Evolutionary conservation across 1,140 invertebrate genomes (phyloP).

Genomic region (Charaxes varanes): DNA sequence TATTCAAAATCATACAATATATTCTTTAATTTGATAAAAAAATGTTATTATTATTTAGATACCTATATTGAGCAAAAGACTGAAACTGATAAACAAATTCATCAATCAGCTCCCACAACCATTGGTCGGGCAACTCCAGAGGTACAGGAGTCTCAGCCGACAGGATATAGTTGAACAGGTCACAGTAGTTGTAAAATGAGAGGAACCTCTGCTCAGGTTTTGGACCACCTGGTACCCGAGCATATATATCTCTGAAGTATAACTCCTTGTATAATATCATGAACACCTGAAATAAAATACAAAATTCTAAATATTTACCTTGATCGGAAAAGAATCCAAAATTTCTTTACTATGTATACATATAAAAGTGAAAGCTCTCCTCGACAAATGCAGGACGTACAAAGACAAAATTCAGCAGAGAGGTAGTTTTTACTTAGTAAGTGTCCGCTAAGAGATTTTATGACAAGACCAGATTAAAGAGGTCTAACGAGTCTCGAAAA

Average conservation of each 20-base stretch:
- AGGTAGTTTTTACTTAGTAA: too few species aligned
- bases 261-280: slow-evolving; percentile 98
- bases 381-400: too few species aligned
- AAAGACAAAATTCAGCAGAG: too few species aligned
- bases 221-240: slow-evolving; percentile 88
- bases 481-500: too few species aligned
- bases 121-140: slow-evolving; percentile 97
- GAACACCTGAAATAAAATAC: slow-evolving; percentile 78
- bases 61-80: slow-evolving; percentile 94
- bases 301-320: too few species aligned
- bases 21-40: not conserved
- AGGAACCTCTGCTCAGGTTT: slow-evolving; percentile 93
- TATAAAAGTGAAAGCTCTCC: too few species aligned
- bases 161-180: slow-evolving; percentile 97
- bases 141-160: slow-evolving; percentile 91
- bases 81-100: slow-evolving; percentile 98
- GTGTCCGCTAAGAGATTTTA: too few species aligned
- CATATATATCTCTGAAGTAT: slow-evolving; percentile 98
- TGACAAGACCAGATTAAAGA: too few species aligned
- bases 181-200: slow-evolving; percentile 98
- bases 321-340: too few species aligned
- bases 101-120: slow-evolving; percentile 99
- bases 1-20: too few species aligned
- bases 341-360: too few species aligned
- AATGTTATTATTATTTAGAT: slow-evolving; percentile 13